Conservation (phyloP, 2,113 vertebrate species). For the Paratilapia polleni region DNA sequence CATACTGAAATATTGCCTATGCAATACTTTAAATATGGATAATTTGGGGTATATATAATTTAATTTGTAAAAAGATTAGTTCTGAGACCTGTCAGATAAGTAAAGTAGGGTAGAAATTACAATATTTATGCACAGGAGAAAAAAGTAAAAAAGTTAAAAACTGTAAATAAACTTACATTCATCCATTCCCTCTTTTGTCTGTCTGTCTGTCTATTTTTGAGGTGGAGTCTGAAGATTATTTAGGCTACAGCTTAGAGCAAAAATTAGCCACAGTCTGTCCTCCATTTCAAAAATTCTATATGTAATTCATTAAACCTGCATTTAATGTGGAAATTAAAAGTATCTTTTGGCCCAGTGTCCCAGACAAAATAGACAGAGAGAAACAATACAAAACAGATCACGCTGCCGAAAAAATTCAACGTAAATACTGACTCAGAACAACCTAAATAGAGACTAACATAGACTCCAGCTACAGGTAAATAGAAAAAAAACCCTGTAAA, state of each 20-base stretch:
- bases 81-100: neutral
- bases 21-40: too few relatives aligned
- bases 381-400: neutral
- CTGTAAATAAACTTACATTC: neutral
- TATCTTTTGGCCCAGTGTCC: too few relatives aligned
- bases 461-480: neutral
- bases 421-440: neutral
- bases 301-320: too few relatives aligned
- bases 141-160: neutral
- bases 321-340: too few relatives aligned
- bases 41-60: neutral
- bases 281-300: neutral
- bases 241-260: neutral
- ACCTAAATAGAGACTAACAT: neutral
- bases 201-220: neutral
- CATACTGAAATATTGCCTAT: too few relatives aligned
- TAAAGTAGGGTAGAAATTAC: neutral
- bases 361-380: too few relatives aligned
- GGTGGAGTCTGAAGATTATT: neutral
- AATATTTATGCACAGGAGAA: neutral
- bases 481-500: neutral
- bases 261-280: neutral
- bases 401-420: neutral
- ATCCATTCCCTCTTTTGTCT: neutral
- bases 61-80: neutral